These are phyloP conservation scores for Synergus umbraculus DNA, from an alignment of 2,888 invertebrate genomes.

Conservation along the genomic window DNA sequence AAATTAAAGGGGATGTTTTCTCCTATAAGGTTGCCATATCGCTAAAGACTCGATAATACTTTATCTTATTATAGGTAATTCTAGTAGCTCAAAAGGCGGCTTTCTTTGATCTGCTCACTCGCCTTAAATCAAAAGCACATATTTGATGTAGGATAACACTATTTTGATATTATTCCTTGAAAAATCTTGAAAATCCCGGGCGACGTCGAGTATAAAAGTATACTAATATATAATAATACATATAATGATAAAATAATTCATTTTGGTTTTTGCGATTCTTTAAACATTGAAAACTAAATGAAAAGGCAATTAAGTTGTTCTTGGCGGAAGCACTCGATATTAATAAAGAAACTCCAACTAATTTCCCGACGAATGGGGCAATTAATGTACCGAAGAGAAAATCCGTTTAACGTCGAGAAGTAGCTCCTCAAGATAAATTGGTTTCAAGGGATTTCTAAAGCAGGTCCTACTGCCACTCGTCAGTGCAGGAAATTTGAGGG, in stretches of 20 bases:
- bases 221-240: too few species aligned
- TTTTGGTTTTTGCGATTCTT: neutral
- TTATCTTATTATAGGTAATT: neutral
- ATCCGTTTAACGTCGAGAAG: conserved; percentile 70
- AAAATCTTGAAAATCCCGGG: too few species aligned
- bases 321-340: conserved; percentile 15
- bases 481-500: conserved; percentile 60
- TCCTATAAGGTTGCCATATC: conserved; percentile 16
- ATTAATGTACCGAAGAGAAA: conserved; percentile 64
- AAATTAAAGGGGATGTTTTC: conserved; percentile 15
- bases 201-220: too few species aligned
- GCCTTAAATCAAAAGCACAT: neutral
- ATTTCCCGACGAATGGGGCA: conserved; percentile 70
- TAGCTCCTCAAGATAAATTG: conserved; percentile 73
- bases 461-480: conserved; percentile 57
- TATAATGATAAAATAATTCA: neutral
- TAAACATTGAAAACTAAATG: conserved; percentile 4
- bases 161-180: too few species aligned
- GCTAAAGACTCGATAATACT: neutral
- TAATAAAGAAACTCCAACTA: conserved; percentile 56
- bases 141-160: too few species aligned
- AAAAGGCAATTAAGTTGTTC: conserved; percentile 18
- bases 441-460: conserved; percentile 72
- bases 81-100: neutral
- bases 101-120: neutral